A percentile compares a stretch with the other conserved stretches of the same genome.
These are phyloP conservation scores for Drosophila suboccidentalis DNA, from an alignment of 2,888 invertebrate genomes.

Conservation along the genomic window DNA sequence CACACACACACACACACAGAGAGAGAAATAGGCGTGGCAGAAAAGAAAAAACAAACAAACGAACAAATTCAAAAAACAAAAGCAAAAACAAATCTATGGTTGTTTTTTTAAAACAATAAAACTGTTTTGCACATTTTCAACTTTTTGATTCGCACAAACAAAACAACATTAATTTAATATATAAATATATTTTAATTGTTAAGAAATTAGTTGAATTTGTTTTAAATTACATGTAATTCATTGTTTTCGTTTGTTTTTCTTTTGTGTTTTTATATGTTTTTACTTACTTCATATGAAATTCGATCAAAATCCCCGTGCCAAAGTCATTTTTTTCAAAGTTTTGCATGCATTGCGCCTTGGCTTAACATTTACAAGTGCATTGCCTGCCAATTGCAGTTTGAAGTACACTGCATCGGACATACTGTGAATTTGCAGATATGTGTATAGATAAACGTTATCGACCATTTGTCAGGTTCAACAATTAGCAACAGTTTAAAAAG, in stretches of 20 bases:
- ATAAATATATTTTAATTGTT: slow-evolving; percentile 33
- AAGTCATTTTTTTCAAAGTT: slow-evolving; percentile 50
- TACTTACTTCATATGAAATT: slow-evolving; percentile 12
- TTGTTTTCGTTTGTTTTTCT: slow-evolving; percentile 69
- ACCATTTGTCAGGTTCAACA: not conserved
- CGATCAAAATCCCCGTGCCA: slow-evolving; percentile 41
- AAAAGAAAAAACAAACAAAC: not conserved
- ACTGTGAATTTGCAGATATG: too few relatives aligned
- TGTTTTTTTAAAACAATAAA: slow-evolving; percentile 60
- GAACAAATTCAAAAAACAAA: slow-evolving; percentile 25
- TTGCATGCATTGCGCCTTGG: slow-evolving; percentile 53
- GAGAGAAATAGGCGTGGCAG: slow-evolving; percentile 53
- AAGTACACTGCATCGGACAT: not conserved
- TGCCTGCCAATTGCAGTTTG: slow-evolving; percentile 24
- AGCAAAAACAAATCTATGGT: slow-evolving; percentile 52
- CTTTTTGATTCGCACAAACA: slow-evolving; percentile 49
- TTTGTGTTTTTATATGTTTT: slow-evolving; percentile 22
- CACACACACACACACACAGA: slow-evolving; percentile 37
- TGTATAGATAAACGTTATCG: too few relatives aligned
- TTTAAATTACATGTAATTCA: slow-evolving; percentile 33
- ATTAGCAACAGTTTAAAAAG: not conserved
- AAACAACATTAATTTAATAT: slow-evolving; percentile 18
- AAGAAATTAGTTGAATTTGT: slow-evolving; percentile 70
- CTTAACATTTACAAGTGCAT: slow-evolving; percentile 23
- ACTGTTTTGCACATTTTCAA: slow-evolving; percentile 32